phyloP scores from a whole-genome alignment of 1,140 invertebrate genomes.

The Callitettix versicolor region DNA sequence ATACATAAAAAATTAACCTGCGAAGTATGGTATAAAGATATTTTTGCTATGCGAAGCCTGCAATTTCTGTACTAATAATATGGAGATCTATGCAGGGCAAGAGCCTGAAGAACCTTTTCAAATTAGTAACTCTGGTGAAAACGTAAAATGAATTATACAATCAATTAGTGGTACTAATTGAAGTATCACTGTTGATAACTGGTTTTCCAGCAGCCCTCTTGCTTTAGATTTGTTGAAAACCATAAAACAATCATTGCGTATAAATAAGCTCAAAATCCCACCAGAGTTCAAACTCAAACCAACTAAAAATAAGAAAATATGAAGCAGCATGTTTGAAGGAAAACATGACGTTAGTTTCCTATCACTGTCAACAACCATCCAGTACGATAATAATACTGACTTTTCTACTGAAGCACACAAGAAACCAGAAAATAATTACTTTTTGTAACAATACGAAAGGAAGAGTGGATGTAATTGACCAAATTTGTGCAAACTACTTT shows the following conservation, averaged over 20 bases:
- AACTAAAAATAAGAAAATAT: neutral
- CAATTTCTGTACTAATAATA: slow-evolving; percentile 37
- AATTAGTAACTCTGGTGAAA: slow-evolving; percentile 23
- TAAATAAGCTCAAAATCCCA: slow-evolving; percentile 34
- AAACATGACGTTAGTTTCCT: neutral
- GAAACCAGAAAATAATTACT: too few species aligned
- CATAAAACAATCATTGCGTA: slow-evolving; percentile 30
- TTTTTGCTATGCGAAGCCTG: slow-evolving; percentile 34
- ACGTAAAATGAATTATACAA: slow-evolving; percentile 29
- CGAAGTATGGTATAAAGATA: slow-evolving; percentile 36
- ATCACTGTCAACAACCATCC: too few species aligned
- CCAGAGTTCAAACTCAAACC: slow-evolving; percentile 23
- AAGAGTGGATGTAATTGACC: too few species aligned
- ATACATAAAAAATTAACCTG: slow-evolving; percentile 38
- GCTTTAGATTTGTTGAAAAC: slow-evolving; percentile 29
- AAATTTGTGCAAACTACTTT: too few species aligned
- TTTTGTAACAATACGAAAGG: too few species aligned
- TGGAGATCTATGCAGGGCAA: slow-evolving; percentile 36
- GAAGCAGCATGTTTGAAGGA: neutral
- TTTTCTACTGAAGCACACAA: too few species aligned
- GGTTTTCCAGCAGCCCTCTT: slow-evolving; percentile 30
- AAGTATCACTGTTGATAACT: slow-evolving; percentile 34
- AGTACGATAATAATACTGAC: too few species aligned
- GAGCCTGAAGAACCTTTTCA: slow-evolving; percentile 30
- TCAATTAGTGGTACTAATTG: slow-evolving; percentile 29